These are phyloP conservation scores for Sebastes paucispinis DNA, from an alignment of 2,797 vertebrate species.

Conservation along the genomic window DNA sequence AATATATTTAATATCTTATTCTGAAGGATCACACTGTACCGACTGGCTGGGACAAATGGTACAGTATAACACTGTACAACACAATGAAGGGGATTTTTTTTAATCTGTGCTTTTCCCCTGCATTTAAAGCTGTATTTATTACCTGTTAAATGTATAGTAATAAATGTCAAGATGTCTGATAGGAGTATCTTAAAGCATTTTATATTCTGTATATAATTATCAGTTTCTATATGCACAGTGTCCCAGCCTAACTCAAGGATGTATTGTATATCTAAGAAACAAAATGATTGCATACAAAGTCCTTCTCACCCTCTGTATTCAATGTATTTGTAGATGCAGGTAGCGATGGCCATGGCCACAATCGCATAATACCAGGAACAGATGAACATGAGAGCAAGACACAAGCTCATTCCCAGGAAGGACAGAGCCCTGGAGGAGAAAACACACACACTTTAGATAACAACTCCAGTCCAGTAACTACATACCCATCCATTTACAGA, in stretches of 20 bases:
- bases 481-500: neutral
- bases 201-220: neutral
- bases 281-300: neutral
- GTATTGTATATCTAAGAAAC: neutral
- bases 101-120: neutral
- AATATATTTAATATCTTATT: neutral
- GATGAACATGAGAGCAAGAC: constrained; percentile 97
- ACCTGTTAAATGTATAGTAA: neutral
- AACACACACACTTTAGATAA: neutral
- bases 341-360: constrained; percentile 91
- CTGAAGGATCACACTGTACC: neutral
- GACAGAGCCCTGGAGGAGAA: constrained; percentile 87
- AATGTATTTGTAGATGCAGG: constrained; percentile 98
- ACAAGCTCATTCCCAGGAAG: constrained; percentile 97
- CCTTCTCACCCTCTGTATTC: constrained; percentile 93
- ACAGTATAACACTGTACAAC: too few relatives aligned
- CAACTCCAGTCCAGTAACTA: neutral
- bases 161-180: neutral
- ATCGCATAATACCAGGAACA: constrained; percentile 97
- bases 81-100: neutral
- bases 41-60: neutral
- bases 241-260: neutral
- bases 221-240: neutral
- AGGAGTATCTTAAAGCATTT: neutral
- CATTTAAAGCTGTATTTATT: neutral